A percentile compares a stretch with the other conserved stretches of the same genome.
Conservation (phyloP, 2,888 invertebrate species). For the Oscheius sp. region DNA sequence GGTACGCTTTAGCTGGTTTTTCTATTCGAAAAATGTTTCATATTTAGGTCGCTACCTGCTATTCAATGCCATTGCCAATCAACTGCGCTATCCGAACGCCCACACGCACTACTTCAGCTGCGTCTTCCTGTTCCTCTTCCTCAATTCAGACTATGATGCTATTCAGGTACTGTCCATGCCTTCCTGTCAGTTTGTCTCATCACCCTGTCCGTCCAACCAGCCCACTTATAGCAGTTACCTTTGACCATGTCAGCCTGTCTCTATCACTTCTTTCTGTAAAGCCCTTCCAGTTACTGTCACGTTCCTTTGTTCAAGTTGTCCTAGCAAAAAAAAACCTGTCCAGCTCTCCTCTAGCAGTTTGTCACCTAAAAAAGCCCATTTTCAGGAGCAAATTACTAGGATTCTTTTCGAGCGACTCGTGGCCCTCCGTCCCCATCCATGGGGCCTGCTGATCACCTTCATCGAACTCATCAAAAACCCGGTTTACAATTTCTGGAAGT, state of each 20-base stretch:
- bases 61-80: slow-evolving; percentile 97
- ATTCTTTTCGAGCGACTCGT: slow-evolving; percentile 95
- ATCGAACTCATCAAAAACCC: slow-evolving; percentile 99
- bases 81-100: slow-evolving; percentile 97
- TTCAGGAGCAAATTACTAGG: slow-evolving; percentile 75
- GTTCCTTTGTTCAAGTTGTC: no score
- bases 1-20: slow-evolving; percentile 78
- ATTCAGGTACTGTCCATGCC: slow-evolving; percentile 83
- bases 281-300: no score
- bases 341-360: no score
- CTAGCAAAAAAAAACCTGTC: no score
- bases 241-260: no score
- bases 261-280: no score
- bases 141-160: slow-evolving; percentile 90
- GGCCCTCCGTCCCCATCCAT: slow-evolving; percentile 97
- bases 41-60: slow-evolving; percentile 86
- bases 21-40: background rate
- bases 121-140: slow-evolving; percentile 93
- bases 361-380: slow-evolving; percentile 1
- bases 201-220: no score
- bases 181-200: background rate
- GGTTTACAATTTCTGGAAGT: slow-evolving; percentile 97
- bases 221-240: no score
- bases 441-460: slow-evolving; percentile 98
- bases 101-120: slow-evolving; percentile 99